phyloP scores from a whole-genome alignment of 1,140 invertebrate genomes.

The Trichonephila clavipes region DNA sequence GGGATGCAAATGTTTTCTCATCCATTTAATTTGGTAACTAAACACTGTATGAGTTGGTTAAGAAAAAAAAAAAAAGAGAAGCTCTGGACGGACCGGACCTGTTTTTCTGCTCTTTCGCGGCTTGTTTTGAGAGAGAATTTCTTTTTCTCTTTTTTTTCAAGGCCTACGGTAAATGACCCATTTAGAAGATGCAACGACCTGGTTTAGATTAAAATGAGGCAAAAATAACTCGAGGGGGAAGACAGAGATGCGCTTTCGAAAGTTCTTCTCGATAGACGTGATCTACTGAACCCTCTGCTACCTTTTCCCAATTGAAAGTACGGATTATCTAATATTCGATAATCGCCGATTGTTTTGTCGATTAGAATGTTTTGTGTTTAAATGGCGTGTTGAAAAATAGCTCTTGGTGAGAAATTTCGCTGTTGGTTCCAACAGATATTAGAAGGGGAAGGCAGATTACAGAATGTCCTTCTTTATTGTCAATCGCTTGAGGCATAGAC shows the following conservation, averaged over 20 bases:
- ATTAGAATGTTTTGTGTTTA: too few relatives aligned
- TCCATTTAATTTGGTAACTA: not conserved
- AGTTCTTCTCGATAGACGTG: not conserved
- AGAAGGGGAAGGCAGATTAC: too few relatives aligned
- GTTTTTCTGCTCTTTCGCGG: not conserved
- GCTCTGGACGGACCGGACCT: not conserved
- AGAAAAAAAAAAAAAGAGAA: not conserved
- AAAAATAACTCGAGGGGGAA: not conserved
- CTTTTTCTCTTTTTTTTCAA: conserved; percentile 17
- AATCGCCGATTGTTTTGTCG: not conserved
- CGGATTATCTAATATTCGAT: not conserved
- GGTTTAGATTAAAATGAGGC: conserved; percentile 39
- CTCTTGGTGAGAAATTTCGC: too few relatives aligned
- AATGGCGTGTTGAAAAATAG: too few relatives aligned
- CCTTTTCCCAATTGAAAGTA: not conserved
- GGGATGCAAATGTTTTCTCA: not conserved
- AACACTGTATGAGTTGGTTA: not conserved
- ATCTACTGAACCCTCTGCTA: not conserved
- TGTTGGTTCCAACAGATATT: too few relatives aligned
- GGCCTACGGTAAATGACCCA: conserved; percentile 22
- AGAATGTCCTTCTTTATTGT: too few relatives aligned
- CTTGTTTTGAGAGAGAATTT: conserved; percentile 2
- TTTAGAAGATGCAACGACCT: conserved; percentile 44
- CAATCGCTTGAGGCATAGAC: too few relatives aligned
- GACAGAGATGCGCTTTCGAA: not conserved